These are phyloP conservation scores for Sebastes minor DNA, from an alignment of 2,797 vertebrate species.

Conservation along the genomic window DNA sequence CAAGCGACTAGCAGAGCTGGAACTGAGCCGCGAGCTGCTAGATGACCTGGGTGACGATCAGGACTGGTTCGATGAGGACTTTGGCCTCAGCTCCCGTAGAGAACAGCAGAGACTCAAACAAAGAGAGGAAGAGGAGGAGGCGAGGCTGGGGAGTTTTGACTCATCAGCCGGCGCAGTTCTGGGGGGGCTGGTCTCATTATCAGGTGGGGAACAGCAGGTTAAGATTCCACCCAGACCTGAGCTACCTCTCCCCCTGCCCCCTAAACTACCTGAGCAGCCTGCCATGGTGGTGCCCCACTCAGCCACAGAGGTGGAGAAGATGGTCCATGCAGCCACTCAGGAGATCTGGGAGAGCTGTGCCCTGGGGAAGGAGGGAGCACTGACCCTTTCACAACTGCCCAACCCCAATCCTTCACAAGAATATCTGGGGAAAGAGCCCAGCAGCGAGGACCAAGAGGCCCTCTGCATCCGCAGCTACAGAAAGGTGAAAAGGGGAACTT, in stretches of 20 bases:
- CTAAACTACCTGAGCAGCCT: constrained; percentile 86
- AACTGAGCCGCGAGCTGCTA: constrained; percentile 90
- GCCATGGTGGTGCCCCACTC: constrained; percentile 91
- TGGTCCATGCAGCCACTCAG: constrained; percentile 87
- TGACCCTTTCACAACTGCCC: constrained; percentile 57
- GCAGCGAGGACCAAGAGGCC: constrained; percentile 83
- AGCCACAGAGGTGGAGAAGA: constrained; percentile 86
- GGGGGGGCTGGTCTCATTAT: constrained; percentile 70
- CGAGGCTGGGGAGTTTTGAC: constrained; percentile 47
- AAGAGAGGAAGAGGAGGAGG: constrained; percentile 63
- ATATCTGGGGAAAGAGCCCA: constrained; percentile 74
- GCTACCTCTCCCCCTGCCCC: constrained; percentile 76
- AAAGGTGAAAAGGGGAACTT: constrained; percentile 80
- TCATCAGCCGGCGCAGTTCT: constrained; percentile 42
- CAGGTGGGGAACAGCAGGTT: constrained; percentile 71
- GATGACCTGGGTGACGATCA: constrained; percentile 91
- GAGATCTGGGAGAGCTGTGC: constrained; percentile 91
- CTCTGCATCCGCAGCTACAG: constrained; percentile 89
- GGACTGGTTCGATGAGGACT: constrained; percentile 99
- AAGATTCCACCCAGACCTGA: constrained; percentile 82
- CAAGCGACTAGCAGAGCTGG: constrained; percentile 92
- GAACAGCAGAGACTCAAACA: constrained; percentile 85
- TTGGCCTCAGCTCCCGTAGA: constrained; percentile 91
- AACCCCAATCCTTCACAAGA: constrained; percentile 75
- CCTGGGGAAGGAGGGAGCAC: constrained; percentile 79